Base-by-base conservation (phyloP, 2,113 vertebrate genomes). In the Eublepharis macularius region DNA sequence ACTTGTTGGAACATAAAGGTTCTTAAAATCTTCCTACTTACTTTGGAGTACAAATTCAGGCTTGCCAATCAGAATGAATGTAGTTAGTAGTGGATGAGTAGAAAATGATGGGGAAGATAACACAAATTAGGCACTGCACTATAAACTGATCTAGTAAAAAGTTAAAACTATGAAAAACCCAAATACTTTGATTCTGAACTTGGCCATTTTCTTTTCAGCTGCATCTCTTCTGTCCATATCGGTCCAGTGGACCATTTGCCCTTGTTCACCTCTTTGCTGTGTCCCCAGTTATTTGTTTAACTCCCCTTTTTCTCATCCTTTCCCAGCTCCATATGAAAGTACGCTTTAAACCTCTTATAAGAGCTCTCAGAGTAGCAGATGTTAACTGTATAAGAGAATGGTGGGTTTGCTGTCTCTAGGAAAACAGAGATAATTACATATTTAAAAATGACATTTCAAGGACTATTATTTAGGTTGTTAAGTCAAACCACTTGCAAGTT, bases 391-490 rank as follows among this genome's bases (percentile, higher is more conserved):
- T 81, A 29, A 32, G 16, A 68, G 26, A 81, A 70, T 29, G 49
- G 39, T 68, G n/a, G 10, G 29, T 39, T 39, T 51, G 21, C n/a
- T 51, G 60, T 76, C 76, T 32, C n/a, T 51, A 17, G 29, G 63
- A 51, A 84, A 68, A 73, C 8, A 49, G 57, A 54, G 36, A 41
- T 54, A 41, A 54, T 6, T 57, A 7, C 68, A 82, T 54, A 32
- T 82, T 82, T 81, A 17, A 57, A 82, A 76, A 51, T 66, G 73
- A 29, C 24, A 29, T 76, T 76, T 76, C 49, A 84, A 76, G 13
- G 14, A 32, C 14, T 49, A 47, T 39, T 84, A 17, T 49, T 76
- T 43, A 39, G 60, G 21, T 68, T 36, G 6, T 65, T 66, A 76
- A 24, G 43, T 47, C 41, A 75, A 63, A 65, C n/a, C 41, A 65